Conservation (phyloP, 1,140 invertebrate genomes). For the Venturia canescens region DNA sequence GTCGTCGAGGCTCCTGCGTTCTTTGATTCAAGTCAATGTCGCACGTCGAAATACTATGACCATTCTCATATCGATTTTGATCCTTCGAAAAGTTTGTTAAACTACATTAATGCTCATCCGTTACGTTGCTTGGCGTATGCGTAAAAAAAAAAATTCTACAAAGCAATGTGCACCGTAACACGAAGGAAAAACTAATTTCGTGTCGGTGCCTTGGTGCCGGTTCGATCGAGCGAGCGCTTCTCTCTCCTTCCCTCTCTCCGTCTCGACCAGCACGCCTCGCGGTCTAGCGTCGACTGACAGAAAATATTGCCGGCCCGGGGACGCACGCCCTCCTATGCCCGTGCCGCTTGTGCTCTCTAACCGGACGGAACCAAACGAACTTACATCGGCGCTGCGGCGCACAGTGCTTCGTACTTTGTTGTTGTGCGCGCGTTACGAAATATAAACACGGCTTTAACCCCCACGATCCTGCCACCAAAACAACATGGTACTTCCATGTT, state of each 20-base stretch:
- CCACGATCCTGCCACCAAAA: too few relatives aligned
- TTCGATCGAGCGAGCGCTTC: slow-evolving; percentile 6
- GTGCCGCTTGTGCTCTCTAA: neutral
- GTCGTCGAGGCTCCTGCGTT: too few relatives aligned
- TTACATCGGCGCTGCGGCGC: too few relatives aligned
- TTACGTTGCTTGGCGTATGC: neutral
- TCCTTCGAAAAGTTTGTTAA: neutral
- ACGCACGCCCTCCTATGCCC: neutral
- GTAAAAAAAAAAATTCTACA: slow-evolving; percentile 36
- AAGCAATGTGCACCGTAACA: slow-evolving; percentile 30
- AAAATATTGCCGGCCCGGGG: slow-evolving; percentile 64
- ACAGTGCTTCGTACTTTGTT: too few relatives aligned
- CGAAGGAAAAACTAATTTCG: slow-evolving; percentile 26
- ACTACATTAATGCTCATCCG: neutral
- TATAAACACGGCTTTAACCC: too few relatives aligned
- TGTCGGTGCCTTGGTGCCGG: neutral
- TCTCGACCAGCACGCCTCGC: slow-evolving; percentile 67
- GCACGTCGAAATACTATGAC: too few relatives aligned
- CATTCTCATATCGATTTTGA: neutral
- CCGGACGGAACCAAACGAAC: slow-evolving; percentile 18
- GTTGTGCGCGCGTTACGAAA: too few relatives aligned
- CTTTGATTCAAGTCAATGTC: too few relatives aligned
- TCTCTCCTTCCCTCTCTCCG: too few relatives aligned
- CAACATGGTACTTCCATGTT: too few relatives aligned
- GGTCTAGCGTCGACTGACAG: slow-evolving; percentile 71